Base-by-base conservation (phyloP, 2,888 invertebrate species). In the Xanthorhoe designata region DNA sequence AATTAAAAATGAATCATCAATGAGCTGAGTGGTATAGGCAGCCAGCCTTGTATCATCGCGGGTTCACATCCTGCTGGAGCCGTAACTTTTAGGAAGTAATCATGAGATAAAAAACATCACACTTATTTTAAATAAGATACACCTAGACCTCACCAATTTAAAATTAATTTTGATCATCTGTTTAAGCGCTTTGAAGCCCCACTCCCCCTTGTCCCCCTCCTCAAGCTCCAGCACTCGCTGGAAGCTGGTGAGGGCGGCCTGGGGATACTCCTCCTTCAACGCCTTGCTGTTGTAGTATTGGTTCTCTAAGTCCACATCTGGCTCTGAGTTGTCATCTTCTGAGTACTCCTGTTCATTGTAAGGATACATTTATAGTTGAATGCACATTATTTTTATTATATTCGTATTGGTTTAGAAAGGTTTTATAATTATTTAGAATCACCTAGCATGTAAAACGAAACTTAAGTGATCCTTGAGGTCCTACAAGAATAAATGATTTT, bases 101-200 rank as follows among this genome's bases (percentile, higher is more conserved):
- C n/a, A n/a, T n/a, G n/a, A n/a, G n/a, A n/a, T 24, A 24, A 24
- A 24, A 24, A 3, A 24, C 24, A 24, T 24, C 24, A 24, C 4
- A 24, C 2, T 24, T n/a, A 42, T 42, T 42, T 10, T n/a, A 10
- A 42, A 4, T 42, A 13, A 6, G 5, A 35, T 18, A 52, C 13
- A 5, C 10, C 6, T 10, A 52, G 6, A 52, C 86, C 94, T 90
- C 87, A 98, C 98, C 95, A 99, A 91, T 95, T 98, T 98, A 89
- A 99, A 99, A 89, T 99, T 99, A 69, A 99, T 99, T 94, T 99
- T 99, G 56, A 99, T 99, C 99, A 99, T 99, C 90, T 99, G 99
- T 87, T 99, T 99, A 15, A 99, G 95, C 0, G 99, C 99, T 89
- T 99, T 99, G 88, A 99, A 99, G 0, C 99, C 99, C 99, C 99